Percentiles rank a stretch among this genome's conserved stretches.
Evolutionary conservation across 2,888 invertebrate species (phyloP).

Genomic region (Gymnosoma rotundatum): DNA sequence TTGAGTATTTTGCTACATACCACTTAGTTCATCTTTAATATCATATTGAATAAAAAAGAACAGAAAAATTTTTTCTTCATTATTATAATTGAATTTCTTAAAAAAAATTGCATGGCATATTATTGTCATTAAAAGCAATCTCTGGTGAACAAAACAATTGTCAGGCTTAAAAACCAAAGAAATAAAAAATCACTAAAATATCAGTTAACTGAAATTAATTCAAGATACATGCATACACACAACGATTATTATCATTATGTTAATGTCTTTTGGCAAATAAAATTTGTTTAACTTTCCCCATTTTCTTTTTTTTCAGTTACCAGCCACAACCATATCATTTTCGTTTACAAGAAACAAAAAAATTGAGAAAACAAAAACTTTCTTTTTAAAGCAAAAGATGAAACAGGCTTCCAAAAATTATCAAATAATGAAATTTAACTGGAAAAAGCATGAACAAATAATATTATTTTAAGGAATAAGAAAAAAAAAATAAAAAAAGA

Average conservation of each 20-base stretch:
- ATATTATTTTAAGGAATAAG: background rate
- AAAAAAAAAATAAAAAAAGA: background rate
- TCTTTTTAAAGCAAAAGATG: conserved; percentile 10
- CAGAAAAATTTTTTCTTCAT: no score
- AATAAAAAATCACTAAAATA: background rate
- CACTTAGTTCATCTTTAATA: no score
- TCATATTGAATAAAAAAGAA: no score
- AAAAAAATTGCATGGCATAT: no score
- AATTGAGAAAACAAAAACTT: conserved; percentile 53
- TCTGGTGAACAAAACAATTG: background rate
- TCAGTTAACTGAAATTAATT: background rate
- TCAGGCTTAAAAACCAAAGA: background rate
- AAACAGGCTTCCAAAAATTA: conserved; percentile 37
- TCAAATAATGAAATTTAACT: conserved; percentile 41
- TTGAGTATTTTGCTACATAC: no score
- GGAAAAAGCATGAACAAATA: conserved; percentile 23
- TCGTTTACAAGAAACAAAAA: conserved; percentile 36
- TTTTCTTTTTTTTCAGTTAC: conserved; percentile 45
- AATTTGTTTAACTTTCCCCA: conserved; percentile 25
- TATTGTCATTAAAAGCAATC: background rate
- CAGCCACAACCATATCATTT: conserved; percentile 55
- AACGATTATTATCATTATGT: conserved; percentile 29
- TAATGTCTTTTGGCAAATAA: conserved; percentile 37
- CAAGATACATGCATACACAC: background rate
- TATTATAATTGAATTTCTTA: no score